Evolutionary conservation across 2,888 invertebrate species (phyloP).

Genomic region (Xanthia togata): DNA sequence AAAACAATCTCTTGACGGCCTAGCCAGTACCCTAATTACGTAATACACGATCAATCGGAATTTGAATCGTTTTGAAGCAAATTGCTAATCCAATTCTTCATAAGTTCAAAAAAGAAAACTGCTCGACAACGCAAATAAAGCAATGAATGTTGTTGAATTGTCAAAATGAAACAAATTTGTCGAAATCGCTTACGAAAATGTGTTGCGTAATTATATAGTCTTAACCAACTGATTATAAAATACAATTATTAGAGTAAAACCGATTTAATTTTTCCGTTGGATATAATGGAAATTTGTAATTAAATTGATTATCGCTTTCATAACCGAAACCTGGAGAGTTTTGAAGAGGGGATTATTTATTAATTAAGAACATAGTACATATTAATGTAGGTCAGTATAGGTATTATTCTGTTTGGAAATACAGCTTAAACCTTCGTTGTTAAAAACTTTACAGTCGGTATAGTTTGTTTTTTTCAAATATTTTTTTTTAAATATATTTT

Average conservation of each 20-base stretch:
- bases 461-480: background rate
- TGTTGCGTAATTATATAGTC: too few relatives aligned
- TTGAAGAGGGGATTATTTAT: conserved; percentile 15
- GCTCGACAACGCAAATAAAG: too few relatives aligned
- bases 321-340: conserved; percentile 6
- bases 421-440: background rate
- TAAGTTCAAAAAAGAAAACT: too few relatives aligned
- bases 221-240: background rate
- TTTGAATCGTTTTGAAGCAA: too few relatives aligned
- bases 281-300: conserved; percentile 26
- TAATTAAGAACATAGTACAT: conserved; percentile 16
- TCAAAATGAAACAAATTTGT: too few relatives aligned
- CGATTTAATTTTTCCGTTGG: conserved; percentile 10
- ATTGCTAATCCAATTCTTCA: too few relatives aligned
- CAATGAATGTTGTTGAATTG: too few relatives aligned
- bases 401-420: background rate
- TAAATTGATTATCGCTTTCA: conserved; percentile 31
- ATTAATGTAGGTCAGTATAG: background rate
- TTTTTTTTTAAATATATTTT: background rate
- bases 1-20: background rate
- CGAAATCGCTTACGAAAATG: too few relatives aligned
- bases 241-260: conserved; percentile 6
- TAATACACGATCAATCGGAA: too few relatives aligned
- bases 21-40: too few relatives aligned
- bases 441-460: background rate